Evolutionary conservation across 2,888 invertebrate genomes (phyloP), one percentile per base, ranked within the genome.

Genomic region (Drosophila lutescens): DNA sequence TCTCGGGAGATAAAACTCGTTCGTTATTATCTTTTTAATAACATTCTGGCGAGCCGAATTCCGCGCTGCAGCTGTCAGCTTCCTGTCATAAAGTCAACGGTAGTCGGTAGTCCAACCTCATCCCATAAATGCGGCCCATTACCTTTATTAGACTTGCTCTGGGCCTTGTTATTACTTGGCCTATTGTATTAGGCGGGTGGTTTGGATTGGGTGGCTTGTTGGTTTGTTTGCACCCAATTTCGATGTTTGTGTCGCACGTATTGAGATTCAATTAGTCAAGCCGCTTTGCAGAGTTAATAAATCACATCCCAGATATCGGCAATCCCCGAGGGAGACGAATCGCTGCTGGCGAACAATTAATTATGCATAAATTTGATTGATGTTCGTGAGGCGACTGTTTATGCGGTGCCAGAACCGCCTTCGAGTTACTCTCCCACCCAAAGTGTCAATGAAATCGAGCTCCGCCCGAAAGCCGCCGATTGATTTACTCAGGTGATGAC

Each of bases 341-440:
- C 20, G 38, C 49, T 49, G 59, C 38, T 51, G 38, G 53, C 44
- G 13, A 40, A 66, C 88, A 59, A 83, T 83, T 82, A 82, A 88
- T 82, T 82, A 88, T 88, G 80, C 84, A 63, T 78, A 88, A 74
- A 80, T 78, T 83, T 83, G 88, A 83, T 83, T 76, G 88, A 83
- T 83, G 84, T 76, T 76, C 86, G 88, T 83, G 86, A 66, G 66
- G 63, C 26, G 86, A 78, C 71, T 88, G 53, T 57, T 53, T 40
- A 72, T 58, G 53, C 66, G 61, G 1, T 20, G 41, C 51, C 26
- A 5, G 50, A 54, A 44, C 30, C 46, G 17, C 43, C 38, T 55
- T 23, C 36, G 20, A 40, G 20, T 17, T 36, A 23, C 38, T 55
- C 13, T 34, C 32, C 40, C 57, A 36, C n/a, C 15, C 32, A 20